Conservation (phyloP, 2,113 vertebrate species). For the Ploceus nigricollis region DNA sequence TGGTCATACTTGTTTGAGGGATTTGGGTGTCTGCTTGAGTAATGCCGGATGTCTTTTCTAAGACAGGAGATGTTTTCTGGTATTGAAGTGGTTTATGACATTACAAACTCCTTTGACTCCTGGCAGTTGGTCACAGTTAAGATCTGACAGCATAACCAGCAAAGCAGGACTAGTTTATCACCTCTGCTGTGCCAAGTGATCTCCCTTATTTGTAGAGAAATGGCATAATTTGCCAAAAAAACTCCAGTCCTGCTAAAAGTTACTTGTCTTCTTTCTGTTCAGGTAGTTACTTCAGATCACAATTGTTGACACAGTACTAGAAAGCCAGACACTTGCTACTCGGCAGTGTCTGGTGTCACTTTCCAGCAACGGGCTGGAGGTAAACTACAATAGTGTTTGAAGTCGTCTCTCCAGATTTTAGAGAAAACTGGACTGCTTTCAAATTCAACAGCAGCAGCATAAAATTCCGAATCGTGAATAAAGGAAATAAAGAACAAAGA, state of each 20-base stretch:
- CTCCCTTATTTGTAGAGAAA: background rate
- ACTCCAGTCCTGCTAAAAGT: background rate
- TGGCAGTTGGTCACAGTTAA: background rate
- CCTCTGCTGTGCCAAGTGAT: background rate
- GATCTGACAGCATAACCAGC: background rate
- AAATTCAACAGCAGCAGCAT: background rate
- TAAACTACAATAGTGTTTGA: background rate
- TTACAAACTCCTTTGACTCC: background rate
- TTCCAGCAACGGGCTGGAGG: background rate
- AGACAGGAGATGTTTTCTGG: background rate
- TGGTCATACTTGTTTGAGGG: background rate
- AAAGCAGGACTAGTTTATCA: background rate
- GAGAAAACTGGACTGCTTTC: background rate
- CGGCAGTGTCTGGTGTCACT: background rate
- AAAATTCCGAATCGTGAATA: background rate
- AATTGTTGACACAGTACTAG: background rate
- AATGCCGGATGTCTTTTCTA: background rate
- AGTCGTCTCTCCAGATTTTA: background rate
- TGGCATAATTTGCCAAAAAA: background rate
- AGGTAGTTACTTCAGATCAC: background rate
- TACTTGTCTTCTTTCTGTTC: rapidly evolving
- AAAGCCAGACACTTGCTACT: background rate
- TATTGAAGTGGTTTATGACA: background rate
- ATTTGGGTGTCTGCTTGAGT: background rate
- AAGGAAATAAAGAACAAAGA: background rate